phyloP scores from a whole-genome alignment of 2,888 invertebrate species.

The Apotomis turbidana region DNA sequence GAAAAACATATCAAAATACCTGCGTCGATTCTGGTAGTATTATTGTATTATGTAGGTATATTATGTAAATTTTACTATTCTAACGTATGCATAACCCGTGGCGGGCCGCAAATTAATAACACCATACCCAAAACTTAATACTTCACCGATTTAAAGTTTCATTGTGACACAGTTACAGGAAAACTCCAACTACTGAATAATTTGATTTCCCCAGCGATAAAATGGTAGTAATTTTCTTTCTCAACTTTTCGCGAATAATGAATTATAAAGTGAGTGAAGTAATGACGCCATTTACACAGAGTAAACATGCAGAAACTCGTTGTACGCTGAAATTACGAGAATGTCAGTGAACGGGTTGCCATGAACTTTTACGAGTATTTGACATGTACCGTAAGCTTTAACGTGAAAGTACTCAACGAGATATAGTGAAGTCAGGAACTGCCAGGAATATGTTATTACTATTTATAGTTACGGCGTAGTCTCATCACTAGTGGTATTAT shows the following conservation, averaged over 20 bases:
- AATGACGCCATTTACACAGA: constrained; percentile 23
- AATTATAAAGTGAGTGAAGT: constrained; percentile 34
- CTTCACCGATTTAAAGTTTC: not conserved
- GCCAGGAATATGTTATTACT: too few species aligned
- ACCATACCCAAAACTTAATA: too few species aligned
- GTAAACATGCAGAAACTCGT: constrained; percentile 19
- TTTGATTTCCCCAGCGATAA: constrained; percentile 32
- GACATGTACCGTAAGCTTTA: not conserved
- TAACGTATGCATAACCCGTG: too few species aligned
- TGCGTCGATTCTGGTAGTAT: too few species aligned
- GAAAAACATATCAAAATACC: too few species aligned
- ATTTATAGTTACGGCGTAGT: too few species aligned
- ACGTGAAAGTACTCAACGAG: not conserved
- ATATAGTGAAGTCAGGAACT: not conserved
- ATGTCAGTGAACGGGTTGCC: constrained; percentile 24
- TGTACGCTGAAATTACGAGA: constrained; percentile 21
- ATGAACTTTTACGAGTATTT: constrained; percentile 30
- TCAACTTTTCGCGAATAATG: constrained; percentile 27
- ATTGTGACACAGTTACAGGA: constrained; percentile 18
- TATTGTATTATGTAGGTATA: too few species aligned
- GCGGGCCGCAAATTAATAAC: too few species aligned
- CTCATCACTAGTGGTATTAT: too few species aligned
- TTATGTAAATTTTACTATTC: too few species aligned
- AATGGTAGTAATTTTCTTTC: constrained; percentile 28
- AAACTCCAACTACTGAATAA: constrained; percentile 32